A percentile compares a stretch with the other conserved stretches of the same genome.
Conservation (phyloP, 2,888 invertebrate genomes). For the Gryllus longicercus region DNA sequence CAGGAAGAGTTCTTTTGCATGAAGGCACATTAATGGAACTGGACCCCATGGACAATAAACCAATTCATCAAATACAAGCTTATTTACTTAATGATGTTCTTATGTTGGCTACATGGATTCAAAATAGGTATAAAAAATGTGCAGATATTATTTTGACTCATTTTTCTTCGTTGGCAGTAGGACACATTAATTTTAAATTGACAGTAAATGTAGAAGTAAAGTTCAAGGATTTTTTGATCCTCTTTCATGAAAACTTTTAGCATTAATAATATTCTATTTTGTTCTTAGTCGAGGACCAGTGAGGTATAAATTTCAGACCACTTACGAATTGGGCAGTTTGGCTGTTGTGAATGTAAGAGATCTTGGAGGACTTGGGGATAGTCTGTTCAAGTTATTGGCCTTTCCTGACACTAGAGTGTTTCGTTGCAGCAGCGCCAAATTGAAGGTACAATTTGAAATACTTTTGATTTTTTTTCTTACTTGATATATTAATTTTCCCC, state of each 20-base stretch:
- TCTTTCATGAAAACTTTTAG: too few species aligned
- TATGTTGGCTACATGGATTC: constrained; percentile 80
- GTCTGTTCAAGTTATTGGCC: constrained; percentile 82
- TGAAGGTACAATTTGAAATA: constrained; percentile 37
- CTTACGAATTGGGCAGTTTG: constrained; percentile 81
- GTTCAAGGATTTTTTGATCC: too few species aligned
- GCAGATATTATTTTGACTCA: too few species aligned
- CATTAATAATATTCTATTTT: constrained; percentile 29
- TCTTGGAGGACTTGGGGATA: constrained; percentile 83
- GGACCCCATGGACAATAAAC: constrained; percentile 80
- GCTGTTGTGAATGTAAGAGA: constrained; percentile 93
- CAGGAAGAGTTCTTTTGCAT: constrained; percentile 74
- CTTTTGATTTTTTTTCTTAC: not conserved
- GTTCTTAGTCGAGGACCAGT: constrained; percentile 63
- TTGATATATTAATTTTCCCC: not conserved
- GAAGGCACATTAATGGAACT: constrained; percentile 90
- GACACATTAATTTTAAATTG: too few species aligned
- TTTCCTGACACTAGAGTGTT: constrained; percentile 91
- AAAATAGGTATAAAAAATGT: constrained; percentile 51
- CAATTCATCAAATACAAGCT: constrained; percentile 82
- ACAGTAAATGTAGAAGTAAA: too few species aligned
- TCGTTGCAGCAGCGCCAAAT: constrained; percentile 57
- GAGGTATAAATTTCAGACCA: constrained; percentile 77
- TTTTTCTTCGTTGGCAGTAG: too few species aligned
- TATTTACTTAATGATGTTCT: constrained; percentile 91